Percentiles rank a stretch among this genome's conserved stretches.
Evolutionary conservation across 2,797 vertebrate species (phyloP).

Genomic region (Rhabdomys pumilio): DNA sequence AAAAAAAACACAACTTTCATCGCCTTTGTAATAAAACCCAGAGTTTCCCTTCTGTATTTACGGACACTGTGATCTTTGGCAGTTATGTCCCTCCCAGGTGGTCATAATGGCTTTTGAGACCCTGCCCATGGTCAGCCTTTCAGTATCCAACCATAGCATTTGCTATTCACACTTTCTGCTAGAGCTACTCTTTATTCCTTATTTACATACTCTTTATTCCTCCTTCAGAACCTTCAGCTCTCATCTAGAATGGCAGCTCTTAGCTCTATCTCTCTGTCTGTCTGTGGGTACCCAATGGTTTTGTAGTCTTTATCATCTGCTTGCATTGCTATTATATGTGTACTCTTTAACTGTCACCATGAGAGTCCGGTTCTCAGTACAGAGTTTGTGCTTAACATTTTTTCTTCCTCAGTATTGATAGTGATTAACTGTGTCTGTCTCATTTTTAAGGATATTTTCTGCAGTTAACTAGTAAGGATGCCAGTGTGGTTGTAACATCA

Average conservation of each 20-base stretch:
- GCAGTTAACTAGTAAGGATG: neutral
- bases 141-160: fast-evolving
- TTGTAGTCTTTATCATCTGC: neutral
- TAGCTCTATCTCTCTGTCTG: neutral
- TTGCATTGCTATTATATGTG: neutral
- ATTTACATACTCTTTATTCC: neutral
- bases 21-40: neutral
- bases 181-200: neutral
- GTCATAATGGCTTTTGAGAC: neutral
- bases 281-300: neutral
- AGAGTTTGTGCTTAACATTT: neutral
- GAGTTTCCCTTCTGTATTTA: neutral
- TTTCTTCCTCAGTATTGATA: neutral
- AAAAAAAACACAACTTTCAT: neutral
- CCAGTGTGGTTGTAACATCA: neutral
- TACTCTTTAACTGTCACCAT: too few species aligned
- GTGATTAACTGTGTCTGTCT: neutral
- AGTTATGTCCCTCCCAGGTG: neutral
- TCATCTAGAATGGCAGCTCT: neutral
- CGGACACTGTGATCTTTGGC: neutral
- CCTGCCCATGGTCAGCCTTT: too few species aligned
- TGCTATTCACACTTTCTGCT: neutral
- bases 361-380: neutral
- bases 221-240: neutral
- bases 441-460: neutral